Percentiles rank a stretch among this genome's conserved stretches.
These are phyloP conservation scores for Apodemia mormo DNA, from an alignment of 2,888 invertebrate species.

Conservation along the genomic window DNA sequence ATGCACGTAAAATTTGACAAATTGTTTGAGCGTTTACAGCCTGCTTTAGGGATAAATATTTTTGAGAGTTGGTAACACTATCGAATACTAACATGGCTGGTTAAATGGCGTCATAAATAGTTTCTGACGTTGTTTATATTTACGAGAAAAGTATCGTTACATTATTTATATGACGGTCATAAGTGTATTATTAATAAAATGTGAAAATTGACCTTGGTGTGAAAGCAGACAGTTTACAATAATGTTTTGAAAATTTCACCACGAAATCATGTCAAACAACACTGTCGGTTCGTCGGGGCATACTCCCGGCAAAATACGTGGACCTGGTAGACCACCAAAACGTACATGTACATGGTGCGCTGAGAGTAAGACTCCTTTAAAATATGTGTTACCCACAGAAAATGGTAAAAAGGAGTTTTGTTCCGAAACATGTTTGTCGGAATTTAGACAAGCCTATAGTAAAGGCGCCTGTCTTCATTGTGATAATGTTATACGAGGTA, in stretches of 20 bases:
- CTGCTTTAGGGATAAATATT: no score
- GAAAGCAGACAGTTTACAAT: conserved; percentile 43
- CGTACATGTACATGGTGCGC: conserved; percentile 93
- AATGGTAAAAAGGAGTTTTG: conserved; percentile 96
- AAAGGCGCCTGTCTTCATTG: conserved; percentile 94
- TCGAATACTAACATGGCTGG: conserved; percentile 65
- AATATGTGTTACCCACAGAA: conserved; percentile 92
- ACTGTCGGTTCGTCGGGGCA: conserved; percentile 78
- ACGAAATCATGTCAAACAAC: conserved; percentile 72
- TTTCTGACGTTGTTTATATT: conserved; percentile 78
- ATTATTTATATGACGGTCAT: conserved; percentile 32
- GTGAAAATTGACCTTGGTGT: conserved; percentile 46
- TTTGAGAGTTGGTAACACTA: neutral
- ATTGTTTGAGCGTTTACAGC: no score
- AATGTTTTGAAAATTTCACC: conserved; percentile 57
- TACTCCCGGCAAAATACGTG: conserved; percentile 83
- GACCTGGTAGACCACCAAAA: conserved; percentile 91
- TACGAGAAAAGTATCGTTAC: conserved; percentile 49
- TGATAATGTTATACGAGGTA: conserved; percentile 91
- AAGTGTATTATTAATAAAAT: conserved; percentile 50
- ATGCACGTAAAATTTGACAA: no score
- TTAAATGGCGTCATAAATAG: conserved; percentile 77
- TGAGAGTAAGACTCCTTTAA: conserved; percentile 90
- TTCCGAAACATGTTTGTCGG: conserved; percentile 93
- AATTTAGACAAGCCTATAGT: conserved; percentile 93